Evolutionary conservation across 1,140 invertebrate species (phyloP), one percentile per base, ranked within the genome.

Genomic region (Scaptomyza montana): DNA sequence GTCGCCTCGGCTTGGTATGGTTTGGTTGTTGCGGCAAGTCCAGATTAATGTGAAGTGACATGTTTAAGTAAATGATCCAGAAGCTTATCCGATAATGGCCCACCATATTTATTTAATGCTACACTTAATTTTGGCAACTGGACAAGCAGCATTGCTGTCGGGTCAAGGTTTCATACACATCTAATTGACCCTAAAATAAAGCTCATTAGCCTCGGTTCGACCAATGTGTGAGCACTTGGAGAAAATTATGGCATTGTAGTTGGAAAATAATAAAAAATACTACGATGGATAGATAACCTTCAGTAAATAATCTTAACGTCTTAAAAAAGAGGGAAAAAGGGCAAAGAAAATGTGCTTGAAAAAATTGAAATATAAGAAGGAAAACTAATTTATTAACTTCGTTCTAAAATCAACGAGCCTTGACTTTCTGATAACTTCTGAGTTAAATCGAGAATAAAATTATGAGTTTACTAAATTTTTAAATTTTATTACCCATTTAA

Each of bases 11-110:
- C 57, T 50, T 33, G 33, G 47, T 47, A 16, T 16, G 46, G 56
- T 59, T 41, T 41, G 33, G 47, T 47, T 60, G 67, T 59, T 53
- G 55, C 55, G 53, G 63, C 30, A 62, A 67, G 53, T 74, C 61
- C 85, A 87, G 85, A 87, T 87, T 87, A 87, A 87, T 87, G 85
- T 87, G 84, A 84, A 87, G 84, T 87, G 84, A 87, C 84, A 87
- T 87, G 84, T 84, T 87, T 89, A 79, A 79, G 84, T 89, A 89
- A 89, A 87, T 89, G 76, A 89, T 89, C 73, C 84, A 87, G 84
- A 89, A 89, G 84, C 85, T 87, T 87, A 87, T 87, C 84, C 84
- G 84, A 87, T 87, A 84, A 89, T 87, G 77, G 82, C 59, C 84
- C 82, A 77, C 72, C 76, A 87, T 82, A 87, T 86, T 86, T 89